These are phyloP conservation scores for Rhagophthalmus giganteus DNA, from an alignment of 2,888 invertebrate species.

Conservation along the genomic window DNA sequence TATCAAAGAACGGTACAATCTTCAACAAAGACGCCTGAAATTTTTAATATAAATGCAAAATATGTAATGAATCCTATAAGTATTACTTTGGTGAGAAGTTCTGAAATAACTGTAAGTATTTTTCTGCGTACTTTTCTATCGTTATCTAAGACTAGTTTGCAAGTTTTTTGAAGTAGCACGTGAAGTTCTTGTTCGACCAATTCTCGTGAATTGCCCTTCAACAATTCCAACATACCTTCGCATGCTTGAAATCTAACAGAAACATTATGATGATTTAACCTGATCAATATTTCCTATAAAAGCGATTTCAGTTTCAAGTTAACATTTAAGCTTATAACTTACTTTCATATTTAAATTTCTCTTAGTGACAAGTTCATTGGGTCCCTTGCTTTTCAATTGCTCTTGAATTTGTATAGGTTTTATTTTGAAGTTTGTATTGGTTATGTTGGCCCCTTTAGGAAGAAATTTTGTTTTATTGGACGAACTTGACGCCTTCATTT, in stretches of 20 bases:
- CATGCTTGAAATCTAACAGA: slow-evolving; percentile 68
- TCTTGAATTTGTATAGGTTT: slow-evolving; percentile 82
- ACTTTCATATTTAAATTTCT: slow-evolving; percentile 68
- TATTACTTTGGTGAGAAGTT: slow-evolving; percentile 52
- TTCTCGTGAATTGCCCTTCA: slow-evolving; percentile 55
- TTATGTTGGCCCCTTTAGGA: slow-evolving; percentile 87
- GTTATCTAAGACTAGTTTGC: slow-evolving; percentile 71
- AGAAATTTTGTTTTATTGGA: slow-evolving; percentile 65
- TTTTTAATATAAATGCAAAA: too few relatives aligned
- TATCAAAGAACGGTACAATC: slow-evolving; percentile 73
- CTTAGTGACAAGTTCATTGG: slow-evolving; percentile 63
- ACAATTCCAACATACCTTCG: slow-evolving; percentile 63
- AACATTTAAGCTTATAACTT: neutral
- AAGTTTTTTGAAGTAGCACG: slow-evolving; percentile 68
- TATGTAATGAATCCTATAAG: too few relatives aligned
- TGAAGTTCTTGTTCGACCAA: slow-evolving; percentile 64
- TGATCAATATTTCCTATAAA: slow-evolving; percentile 37
- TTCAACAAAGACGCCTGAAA: slow-evolving; percentile 57
- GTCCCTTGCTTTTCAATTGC: slow-evolving; percentile 65
- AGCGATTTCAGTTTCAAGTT: neutral
- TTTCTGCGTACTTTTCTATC: slow-evolving; percentile 66
- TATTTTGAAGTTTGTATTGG: slow-evolving; percentile 86
- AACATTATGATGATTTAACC: slow-evolving; percentile 76
- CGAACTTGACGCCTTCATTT: slow-evolving; percentile 66
- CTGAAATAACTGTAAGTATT: slow-evolving; percentile 61